Evolutionary conservation across 2,797 vertebrate species (phyloP).

Genomic region (Hybognathus amarus): DNA sequence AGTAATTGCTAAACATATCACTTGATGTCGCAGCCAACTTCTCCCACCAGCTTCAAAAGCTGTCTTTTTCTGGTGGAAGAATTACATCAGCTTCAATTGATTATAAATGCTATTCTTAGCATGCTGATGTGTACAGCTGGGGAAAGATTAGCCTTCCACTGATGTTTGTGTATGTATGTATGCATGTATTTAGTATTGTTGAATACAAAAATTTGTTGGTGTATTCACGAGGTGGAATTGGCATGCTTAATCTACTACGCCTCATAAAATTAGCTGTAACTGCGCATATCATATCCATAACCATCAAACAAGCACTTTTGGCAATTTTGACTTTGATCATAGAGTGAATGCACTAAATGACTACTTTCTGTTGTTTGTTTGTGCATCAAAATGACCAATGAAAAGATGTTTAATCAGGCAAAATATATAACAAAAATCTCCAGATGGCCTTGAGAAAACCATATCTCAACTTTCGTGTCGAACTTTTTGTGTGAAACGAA

Average conservation of each 20-base stretch:
- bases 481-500: background rate
- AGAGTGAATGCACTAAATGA: background rate
- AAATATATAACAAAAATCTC: background rate
- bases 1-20: conserved; percentile 67
- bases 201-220: background rate
- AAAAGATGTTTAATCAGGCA: background rate
- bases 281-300: background rate
- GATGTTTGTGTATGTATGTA: background rate
- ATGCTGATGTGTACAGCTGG: conserved; percentile 24
- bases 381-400: background rate
- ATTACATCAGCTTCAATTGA: conserved; percentile 31
- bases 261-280: background rate
- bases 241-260: background rate
- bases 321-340: background rate
- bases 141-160: conserved; percentile 4
- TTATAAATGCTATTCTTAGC: conserved; percentile 43
- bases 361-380: background rate
- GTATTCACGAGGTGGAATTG: background rate
- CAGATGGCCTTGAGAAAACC: background rate
- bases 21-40: conserved; percentile 66
- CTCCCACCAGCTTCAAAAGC: conserved; percentile 62
- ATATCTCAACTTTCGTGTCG: background rate
- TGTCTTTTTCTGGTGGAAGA: conserved; percentile 44
- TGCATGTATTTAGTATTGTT: no score
- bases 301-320: background rate